Conservation (phyloP, 2,797 vertebrate genomes). For the Manis pentadactyla region DNA sequence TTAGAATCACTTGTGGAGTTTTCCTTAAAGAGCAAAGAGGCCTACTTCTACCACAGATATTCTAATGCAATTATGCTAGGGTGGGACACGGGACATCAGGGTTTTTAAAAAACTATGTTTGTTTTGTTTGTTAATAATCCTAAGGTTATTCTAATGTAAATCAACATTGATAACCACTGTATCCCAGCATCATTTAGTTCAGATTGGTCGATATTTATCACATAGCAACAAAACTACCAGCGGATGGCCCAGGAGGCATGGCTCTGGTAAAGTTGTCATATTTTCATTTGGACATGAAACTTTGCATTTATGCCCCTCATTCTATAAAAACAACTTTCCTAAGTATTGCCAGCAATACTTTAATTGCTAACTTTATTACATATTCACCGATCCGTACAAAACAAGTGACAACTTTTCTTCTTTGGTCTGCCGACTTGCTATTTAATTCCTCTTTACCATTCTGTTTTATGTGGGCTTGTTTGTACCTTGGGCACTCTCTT, state of each 20-base stretch:
- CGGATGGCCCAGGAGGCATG: neutral
- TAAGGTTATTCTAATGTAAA: neutral
- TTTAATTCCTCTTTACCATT: neutral
- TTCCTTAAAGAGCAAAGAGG: neutral
- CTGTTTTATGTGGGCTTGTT: neutral
- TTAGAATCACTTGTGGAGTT: neutral
- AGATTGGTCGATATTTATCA: neutral
- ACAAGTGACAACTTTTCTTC: neutral
- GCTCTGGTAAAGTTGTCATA: neutral
- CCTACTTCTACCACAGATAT: neutral
- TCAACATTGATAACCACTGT: neutral
- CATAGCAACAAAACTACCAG: neutral
- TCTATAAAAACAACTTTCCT: slow-evolving; percentile 2
- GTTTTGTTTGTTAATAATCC: neutral
- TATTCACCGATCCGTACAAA: neutral
- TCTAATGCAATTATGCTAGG: neutral
- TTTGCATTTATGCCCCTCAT: neutral
- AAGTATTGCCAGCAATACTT: neutral
- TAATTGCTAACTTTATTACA: neutral
- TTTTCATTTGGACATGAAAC: neutral
- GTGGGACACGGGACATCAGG: neutral
- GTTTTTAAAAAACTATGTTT: neutral
- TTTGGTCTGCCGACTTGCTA: neutral
- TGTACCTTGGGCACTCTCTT: neutral
- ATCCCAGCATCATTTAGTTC: neutral